Evolutionary conservation across 2,888 invertebrate species (phyloP), one percentile per base, ranked within the genome.

Genomic region (Sinohyriopsis cumingii): DNA sequence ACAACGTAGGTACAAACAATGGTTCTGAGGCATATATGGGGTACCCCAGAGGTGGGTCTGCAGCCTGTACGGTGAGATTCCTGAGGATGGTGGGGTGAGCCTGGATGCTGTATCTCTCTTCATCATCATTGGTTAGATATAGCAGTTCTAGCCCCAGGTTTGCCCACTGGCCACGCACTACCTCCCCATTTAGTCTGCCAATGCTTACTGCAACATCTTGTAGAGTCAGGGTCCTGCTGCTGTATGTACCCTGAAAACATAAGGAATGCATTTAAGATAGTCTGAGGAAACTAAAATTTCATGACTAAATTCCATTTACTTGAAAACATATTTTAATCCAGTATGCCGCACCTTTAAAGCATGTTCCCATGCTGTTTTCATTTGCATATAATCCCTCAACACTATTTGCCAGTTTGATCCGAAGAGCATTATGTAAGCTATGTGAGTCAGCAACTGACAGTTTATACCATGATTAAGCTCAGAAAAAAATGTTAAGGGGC

Each of bases 121-220:
- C 91, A 78, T 91, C 91, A 78, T 91, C 91, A 71, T 91, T 91
- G 63, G 91, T 91, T 78, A 91, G 84, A 81, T 91, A 91, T 54
- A 91, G 85, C 45, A 91, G 84, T 81, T 91, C 91, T 56, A 90
- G 82, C 68, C 87, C 89, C 53, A 91, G 87, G 74, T 90, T 91
- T n/a, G 90, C 88, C 91, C 91, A 91, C 80, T 91, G 88, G 1
- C 90, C 90, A 53, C 86, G 82, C 55, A 90, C 90, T 18, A 86
- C 86, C 79, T 90, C 90, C 2, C 84, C 77, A 68, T 90, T 90
- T 28, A 91, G 81, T 9, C 87, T 81, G 5, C 90, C 90, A 59
- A 91, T 83, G 60, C 82, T 83, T 6, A 85, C 85, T 66, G 79
- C 76, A n/a, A 85, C 76, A 25, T 86, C 85, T 69, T 89, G 87